Conservation (phyloP, 2,888 invertebrate species). For the Hypena proboscidalis region DNA sequence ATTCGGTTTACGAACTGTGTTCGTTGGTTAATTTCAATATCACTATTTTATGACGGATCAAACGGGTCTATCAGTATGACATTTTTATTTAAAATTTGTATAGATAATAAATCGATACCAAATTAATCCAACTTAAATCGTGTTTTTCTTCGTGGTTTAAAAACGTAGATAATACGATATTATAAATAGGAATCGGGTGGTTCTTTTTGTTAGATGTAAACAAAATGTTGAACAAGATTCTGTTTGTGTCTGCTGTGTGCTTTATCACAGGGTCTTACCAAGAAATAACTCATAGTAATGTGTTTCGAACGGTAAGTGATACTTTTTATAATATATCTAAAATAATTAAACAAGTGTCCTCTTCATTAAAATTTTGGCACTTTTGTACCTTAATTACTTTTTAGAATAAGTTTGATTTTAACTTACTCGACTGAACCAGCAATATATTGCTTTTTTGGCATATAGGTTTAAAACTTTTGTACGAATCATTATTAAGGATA, state of each 20-base stretch:
- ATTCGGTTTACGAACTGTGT: too few relatives aligned
- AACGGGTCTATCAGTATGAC: too few relatives aligned
- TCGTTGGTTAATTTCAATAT: too few relatives aligned
- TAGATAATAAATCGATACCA: neutral
- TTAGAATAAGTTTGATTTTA: too few relatives aligned
- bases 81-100: neutral
- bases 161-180: neutral
- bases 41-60: too few relatives aligned
- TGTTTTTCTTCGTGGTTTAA: neutral
- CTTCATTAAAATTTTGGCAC: neutral
- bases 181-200: conserved; percentile 24
- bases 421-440: too few relatives aligned
- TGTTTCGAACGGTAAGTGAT: conserved; percentile 40
- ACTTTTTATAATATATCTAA: neutral
- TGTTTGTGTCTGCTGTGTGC: conserved; percentile 13
- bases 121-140: neutral
- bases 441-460: too few relatives aligned
- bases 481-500: too few relatives aligned
- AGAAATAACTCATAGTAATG: neutral
- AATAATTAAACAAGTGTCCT: neutral
- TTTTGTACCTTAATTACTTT: too few relatives aligned
- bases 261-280: conserved; percentile 1
- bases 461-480: too few relatives aligned
- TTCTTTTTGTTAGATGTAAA: neutral
- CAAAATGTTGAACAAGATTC: conserved; percentile 13